Conservation (phyloP, 2,113 vertebrate species). For the human region GRCh38 chr4:151758501-151759000, state of each 20-base stretch:
- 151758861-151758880: conserved; percentile 95
- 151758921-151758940: conserved; percentile 81
- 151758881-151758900: conserved; percentile 97
- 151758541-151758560: conserved; percentile 9
- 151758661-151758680: conserved; percentile 32
- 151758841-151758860: conserved; percentile 94
- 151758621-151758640: neutral
- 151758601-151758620: neutral
- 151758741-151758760: conserved; percentile 46
- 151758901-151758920: conserved; percentile 88
- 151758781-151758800: conserved; percentile 97
- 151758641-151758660: conserved; percentile 15
- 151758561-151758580: neutral
- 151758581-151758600: conserved; percentile 40
- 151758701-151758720: neutral
- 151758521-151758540: neutral
- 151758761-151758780: conserved; percentile 94
- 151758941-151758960: neutral
- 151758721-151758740: conserved; percentile 13
- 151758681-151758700: neutral
- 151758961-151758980: neutral
- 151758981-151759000: conserved; percentile 13
- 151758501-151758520: neutral
- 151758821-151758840: conserved; percentile 94
- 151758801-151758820: conserved; percentile 96